Base-by-base conservation (phyloP, 2,797 vertebrate genomes). In the Thalassophryne amazonica region DNA sequence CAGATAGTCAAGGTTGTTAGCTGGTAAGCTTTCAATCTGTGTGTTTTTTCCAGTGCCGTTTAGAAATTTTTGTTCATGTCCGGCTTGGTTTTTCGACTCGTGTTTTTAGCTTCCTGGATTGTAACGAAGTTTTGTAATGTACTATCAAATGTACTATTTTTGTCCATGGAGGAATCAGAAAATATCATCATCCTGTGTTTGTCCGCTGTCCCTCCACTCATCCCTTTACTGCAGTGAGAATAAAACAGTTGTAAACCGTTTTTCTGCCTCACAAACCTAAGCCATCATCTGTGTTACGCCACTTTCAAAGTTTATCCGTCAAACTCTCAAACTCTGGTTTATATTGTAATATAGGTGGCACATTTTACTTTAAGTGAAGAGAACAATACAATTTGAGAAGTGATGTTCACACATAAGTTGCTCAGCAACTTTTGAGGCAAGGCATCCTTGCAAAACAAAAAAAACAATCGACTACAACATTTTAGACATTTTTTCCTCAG, bases 181-280 rank as follows among this genome's bases (percentile, higher is more conserved):
- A 65, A 47, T 47, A 31, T 16, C 17, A 29, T 36, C n/a, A 20
- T 18, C 9, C 20, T 41, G 18, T 60, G 49, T 69, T 25, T 61
- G 18, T 41, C 16, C 17, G 59, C 43, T 28, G 21, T 49, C 55
- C 31, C 18, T 29, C 15, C 18, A 13, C 40, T 45, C 38, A 27
- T 48, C 27, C 20, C 13, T 63, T 62, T 35, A 37, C 45, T 56
- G 56, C 59, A 52, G 36, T 30, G 41, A 33, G 33, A 55, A 53
- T 49, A 39, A 25, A 60, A 61, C 47, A 52, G 36, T 67, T 55
- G 80, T 40, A 28, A 66, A 69, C 48, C 50, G 16, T 17, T 34
- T 24, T 45, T 45, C 41, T 27, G 11, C 55, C 65, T 70, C 60
- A 77, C 56, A 17, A 76, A 70, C 49, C n/a, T n/a, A n/a, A n/a